These are phyloP conservation scores for Apamea crenata DNA, from an alignment of 2,888 invertebrate species.

Conservation along the genomic window DNA sequence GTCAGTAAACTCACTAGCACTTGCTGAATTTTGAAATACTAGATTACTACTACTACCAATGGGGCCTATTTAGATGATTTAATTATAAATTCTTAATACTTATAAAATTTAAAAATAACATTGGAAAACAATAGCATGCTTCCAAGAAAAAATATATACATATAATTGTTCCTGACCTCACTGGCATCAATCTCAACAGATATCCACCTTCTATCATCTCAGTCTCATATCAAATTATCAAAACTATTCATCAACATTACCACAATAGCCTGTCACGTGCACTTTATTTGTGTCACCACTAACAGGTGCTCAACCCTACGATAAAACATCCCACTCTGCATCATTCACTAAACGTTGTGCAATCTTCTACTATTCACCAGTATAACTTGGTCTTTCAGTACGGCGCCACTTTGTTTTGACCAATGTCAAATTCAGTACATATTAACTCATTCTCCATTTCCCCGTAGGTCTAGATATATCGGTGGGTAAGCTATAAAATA, in stretches of 20 bases:
- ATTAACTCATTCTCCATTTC: neutral
- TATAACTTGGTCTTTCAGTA: neutral
- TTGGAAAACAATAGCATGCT: neutral
- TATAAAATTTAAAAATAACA: neutral
- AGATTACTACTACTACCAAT: no score
- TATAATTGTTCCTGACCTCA: neutral
- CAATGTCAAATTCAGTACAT: neutral
- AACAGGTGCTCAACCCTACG: conserved; percentile 42
- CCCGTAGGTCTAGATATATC: neutral
- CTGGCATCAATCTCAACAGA: neutral
- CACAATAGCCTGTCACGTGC: conserved; percentile 35
- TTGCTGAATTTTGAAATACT: neutral
- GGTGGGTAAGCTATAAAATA: conserved; percentile 22
- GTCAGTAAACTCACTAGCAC: neutral
- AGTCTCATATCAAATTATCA: conserved; percentile 12
- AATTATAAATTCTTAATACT: neutral
- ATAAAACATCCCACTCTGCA: conserved; percentile 30
- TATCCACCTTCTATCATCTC: neutral
- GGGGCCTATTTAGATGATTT: neutral
- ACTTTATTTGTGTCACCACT: conserved; percentile 19
- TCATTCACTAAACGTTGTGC: conserved; percentile 44
- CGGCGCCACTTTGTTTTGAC: neutral
- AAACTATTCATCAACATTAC: conserved; percentile 19
- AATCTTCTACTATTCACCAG: conserved; percentile 23
- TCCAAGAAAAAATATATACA: neutral